Conservation (phyloP, 2,888 invertebrate species). For the Torymus texanus region DNA sequence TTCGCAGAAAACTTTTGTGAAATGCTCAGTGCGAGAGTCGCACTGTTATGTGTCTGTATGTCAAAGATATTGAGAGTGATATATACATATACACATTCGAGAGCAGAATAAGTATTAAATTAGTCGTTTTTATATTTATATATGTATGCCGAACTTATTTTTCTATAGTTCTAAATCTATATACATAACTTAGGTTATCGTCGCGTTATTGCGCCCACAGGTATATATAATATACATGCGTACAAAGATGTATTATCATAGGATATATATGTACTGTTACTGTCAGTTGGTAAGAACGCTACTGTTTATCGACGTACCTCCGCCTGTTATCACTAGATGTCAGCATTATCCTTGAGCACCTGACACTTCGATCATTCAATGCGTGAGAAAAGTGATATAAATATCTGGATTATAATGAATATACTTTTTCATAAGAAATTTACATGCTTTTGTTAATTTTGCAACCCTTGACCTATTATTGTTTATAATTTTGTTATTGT, state of each 20-base stretch:
- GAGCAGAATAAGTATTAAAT: not conserved
- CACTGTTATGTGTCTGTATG: too few species aligned
- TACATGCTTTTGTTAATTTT: too few species aligned
- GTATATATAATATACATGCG: too few species aligned
- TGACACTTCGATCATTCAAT: not conserved
- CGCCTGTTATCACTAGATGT: constrained; percentile 24
- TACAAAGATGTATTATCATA: not conserved
- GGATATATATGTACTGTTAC: constrained; percentile 7
- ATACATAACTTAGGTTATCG: too few species aligned
- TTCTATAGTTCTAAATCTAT: not conserved
- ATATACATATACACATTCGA: too few species aligned
- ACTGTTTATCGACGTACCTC: not conserved
- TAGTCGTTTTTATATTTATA: not conserved
- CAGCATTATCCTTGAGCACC: not conserved
- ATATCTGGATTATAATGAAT: constrained; percentile 18
- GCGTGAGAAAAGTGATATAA: constrained; percentile 4
- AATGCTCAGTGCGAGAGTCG: too few species aligned
- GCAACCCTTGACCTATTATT: too few species aligned
- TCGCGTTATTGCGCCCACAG: too few species aligned
- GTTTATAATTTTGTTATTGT: too few species aligned
- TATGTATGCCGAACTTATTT: not conserved
- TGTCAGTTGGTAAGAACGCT: constrained; percentile 26
- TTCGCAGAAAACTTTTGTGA: too few species aligned
- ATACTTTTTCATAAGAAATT: constrained; percentile 13
- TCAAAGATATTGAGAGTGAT: too few species aligned